Evolutionary conservation across 2,113 vertebrate genomes (phyloP).

Genomic region (Numenius arquata): DNA sequence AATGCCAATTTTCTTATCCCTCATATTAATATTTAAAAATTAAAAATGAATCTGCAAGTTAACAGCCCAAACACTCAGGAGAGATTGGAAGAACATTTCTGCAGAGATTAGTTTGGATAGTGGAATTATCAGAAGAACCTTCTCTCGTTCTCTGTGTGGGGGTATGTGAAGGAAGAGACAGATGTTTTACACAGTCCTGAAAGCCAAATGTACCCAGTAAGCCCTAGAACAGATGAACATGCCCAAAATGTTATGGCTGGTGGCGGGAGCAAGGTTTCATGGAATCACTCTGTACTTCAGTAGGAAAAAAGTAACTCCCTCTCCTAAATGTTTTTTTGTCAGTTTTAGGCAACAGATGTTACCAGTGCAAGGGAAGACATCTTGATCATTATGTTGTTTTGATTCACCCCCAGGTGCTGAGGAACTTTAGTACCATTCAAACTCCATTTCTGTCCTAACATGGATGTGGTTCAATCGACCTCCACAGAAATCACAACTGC

Average conservation of each 20-base stretch:
- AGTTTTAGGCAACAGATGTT: background rate
- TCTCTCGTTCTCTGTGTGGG: background rate
- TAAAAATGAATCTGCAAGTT: background rate
- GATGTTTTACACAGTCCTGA: background rate
- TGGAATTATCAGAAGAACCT: background rate
- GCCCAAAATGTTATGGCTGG: background rate
- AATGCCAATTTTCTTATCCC: background rate
- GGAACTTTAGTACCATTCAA: background rate
- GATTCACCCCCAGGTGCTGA: conserved; percentile 22
- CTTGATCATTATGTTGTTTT: background rate
- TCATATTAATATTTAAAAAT: conserved; percentile 32
- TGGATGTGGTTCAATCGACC: conserved; percentile 72
- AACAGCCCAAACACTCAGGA: background rate
- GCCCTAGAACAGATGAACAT: background rate
- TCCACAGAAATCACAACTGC: background rate
- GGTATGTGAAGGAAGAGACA: background rate
- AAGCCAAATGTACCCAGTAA: background rate
- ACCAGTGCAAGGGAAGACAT: background rate
- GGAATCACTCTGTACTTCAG: background rate
- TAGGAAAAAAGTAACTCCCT: background rate
- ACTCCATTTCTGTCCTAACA: conserved; percentile 43
- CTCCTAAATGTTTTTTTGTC: background rate
- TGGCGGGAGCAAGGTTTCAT: background rate
- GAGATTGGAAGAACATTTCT: background rate
- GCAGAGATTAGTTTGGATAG: background rate